Evolutionary conservation across 2,113 vertebrate genomes (phyloP).

Genomic region (Mesoclemmys tuberculata): DNA sequence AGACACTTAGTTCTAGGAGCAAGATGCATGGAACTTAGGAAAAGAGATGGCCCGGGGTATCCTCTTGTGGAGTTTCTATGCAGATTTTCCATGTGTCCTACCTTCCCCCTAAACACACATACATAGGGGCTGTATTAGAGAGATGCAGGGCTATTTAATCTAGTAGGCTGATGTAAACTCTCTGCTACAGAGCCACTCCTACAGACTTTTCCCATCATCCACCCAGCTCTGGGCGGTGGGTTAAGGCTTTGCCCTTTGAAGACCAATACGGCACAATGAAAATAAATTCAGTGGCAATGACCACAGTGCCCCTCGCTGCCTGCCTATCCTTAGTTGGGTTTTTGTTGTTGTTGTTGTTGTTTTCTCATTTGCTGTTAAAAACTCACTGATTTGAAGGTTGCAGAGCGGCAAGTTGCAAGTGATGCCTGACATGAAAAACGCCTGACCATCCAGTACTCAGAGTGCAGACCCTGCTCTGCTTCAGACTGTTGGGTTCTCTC

Average conservation of each 20-base stretch:
- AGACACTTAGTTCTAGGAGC: not conserved
- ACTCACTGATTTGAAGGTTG: not conserved
- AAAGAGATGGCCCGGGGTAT: not conserved
- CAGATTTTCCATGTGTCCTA: not conserved
- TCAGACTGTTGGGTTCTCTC: not conserved
- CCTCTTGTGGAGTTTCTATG: not conserved
- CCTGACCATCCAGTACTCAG: not conserved
- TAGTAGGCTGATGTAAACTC: not conserved
- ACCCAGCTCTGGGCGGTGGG: not conserved
- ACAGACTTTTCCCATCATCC: not conserved
- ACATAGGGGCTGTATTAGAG: not conserved
- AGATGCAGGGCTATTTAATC: not conserved
- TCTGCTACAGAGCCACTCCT: not conserved
- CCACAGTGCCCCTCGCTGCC: not conserved
- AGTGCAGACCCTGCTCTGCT: not conserved
- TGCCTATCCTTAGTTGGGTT: not conserved
- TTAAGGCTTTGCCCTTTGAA: not conserved
- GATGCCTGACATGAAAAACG: not conserved
- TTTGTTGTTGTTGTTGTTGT: not conserved
- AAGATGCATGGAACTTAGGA: not conserved
- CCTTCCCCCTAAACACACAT: not conserved
- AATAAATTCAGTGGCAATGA: not conserved
- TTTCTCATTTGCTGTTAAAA: not conserved
- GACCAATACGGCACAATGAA: not conserved
- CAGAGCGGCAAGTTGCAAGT: not conserved